Evolutionary conservation across 2,797 vertebrate genomes (phyloP), one percentile per base, ranked within the genome.

Genomic region (Rhincodon typus): DNA sequence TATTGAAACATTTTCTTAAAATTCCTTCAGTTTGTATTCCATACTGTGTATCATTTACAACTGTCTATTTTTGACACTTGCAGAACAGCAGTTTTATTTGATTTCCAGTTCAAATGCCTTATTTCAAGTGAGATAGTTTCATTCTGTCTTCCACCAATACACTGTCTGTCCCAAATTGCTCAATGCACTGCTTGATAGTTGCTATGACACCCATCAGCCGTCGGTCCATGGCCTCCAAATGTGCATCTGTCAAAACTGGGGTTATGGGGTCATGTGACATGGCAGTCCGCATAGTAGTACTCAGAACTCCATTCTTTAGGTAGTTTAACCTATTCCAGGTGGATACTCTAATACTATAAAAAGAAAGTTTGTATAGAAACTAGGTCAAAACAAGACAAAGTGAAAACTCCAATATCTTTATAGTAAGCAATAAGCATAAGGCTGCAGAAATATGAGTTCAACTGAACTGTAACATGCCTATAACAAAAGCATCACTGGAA

Each of bases 101-200:
- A 34, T 72, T 77, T 72, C 1, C 30, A 53, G 74, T 95, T 53
- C 94, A 21, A 95, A 72, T 46, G 74, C 70, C 27, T 95, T 95
- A 96, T 97, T 98, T 99, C 95, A 99, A 98, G 96, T 99, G 99
- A 67, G 99, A 98, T 96, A 99, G 98, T 95, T 99, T 99, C 98
- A 99, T 99, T 97, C 99, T 98, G 97, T 99, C 99, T 97, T 99
- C 99, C 96, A 99, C 98, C 95, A 99, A 98, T 46, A 99, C 98
- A 95, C 97, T 97, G 66, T 99, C 99, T 6, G 97, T 96, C 23
- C 99, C 99, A 97, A 98, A 99, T 72, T 98, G 98, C 97, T 99
- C 99, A 82, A 99, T 98, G 96, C 99, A 99, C 97, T 99, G 99
- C 96, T 98, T 98, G 96, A 99, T 98, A 0, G 98, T 99, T 69